Percentiles rank a stretch among this genome's conserved stretches.
Conservation (phyloP, 1,140 invertebrate species). For the Potamilus streckersoni region DNA sequence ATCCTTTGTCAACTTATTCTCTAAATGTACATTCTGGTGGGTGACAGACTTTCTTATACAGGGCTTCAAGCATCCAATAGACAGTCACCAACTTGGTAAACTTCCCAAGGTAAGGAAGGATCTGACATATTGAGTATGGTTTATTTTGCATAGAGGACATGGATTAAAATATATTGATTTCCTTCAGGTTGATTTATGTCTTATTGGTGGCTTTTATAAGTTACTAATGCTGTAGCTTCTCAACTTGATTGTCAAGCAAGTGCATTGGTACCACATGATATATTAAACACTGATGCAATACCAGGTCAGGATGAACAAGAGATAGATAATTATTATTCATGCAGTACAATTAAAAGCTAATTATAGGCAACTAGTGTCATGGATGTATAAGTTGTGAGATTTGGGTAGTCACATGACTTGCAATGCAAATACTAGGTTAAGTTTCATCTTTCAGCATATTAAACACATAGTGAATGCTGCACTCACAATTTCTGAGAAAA, state of each 20-base stretch:
- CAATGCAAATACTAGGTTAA: too few relatives aligned
- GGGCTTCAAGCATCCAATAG: constrained; percentile 77
- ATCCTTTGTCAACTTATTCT: constrained; percentile 75
- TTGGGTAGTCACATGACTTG: too few relatives aligned
- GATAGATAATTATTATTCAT: too few relatives aligned
- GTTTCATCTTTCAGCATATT: too few relatives aligned
- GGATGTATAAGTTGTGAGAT: too few relatives aligned
- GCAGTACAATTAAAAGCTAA: too few relatives aligned
- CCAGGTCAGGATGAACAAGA: too few relatives aligned
- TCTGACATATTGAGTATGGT: background rate
- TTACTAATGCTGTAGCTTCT: background rate
- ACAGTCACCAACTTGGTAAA: constrained; percentile 78
- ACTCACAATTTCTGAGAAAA: too few relatives aligned
- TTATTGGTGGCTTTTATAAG: background rate
- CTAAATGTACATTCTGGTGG: constrained; percentile 84
- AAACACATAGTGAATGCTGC: too few relatives aligned
- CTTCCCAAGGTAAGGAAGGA: constrained; percentile 72
- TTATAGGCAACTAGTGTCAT: too few relatives aligned
- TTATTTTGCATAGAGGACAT: background rate
- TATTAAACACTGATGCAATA: background rate
- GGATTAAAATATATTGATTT: background rate
- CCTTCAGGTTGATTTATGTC: background rate
- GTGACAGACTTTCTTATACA: constrained; percentile 76
- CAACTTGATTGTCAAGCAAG: too few relatives aligned
- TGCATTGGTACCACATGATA: background rate